Base-by-base conservation (phyloP, 2,888 invertebrate species). In the Agonum fuliginosum region DNA sequence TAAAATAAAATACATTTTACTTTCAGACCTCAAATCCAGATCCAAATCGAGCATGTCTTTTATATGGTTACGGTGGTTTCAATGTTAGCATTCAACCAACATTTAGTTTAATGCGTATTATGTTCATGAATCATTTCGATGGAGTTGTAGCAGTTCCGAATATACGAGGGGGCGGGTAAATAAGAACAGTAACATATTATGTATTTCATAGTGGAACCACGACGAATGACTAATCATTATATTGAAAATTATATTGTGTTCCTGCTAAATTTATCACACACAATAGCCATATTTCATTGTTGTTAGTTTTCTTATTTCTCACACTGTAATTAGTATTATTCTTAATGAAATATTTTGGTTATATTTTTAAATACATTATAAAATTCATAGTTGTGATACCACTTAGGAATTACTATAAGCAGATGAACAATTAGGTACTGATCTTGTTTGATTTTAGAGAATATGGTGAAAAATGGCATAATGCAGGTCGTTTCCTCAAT, bases 21-120 rank as follows among this genome's bases (percentile, higher is more conserved):
- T 82, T 84, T 3, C 84, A 94, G 94, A 90, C 89, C 78, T 86
- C 89, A 3, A 87, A 87, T 79, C 91, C 95, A 86, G 92, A 94
- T 2, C 88, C 90, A n/a, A 91, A 91, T 84, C 34, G 77, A 17
- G 96, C 98, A 0, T 94, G 95, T 79, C 88, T 98, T 54, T 87
- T 99, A 34, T 98, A 98, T 87, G 99, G 98, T 12, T 99, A 99
- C 87, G 99, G 99, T 73, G 99, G 99, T 0, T 99, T 99, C 87
- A 98, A 97, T 88, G 92, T 97, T 81, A 95, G 95, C 85, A 89
- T 98, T 80, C 94, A 94, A 84, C 98, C 99, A 3, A 91, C 91
- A 67, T 99, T 99, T 88, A 95, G 95, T 82, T 92, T 97, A 24
- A 93, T 94, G 10, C 90, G 97, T 73, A 87, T 98, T 30, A 92